Base-by-base conservation (phyloP, 2,113 vertebrate genomes). In the Leptosomus discolor region DNA sequence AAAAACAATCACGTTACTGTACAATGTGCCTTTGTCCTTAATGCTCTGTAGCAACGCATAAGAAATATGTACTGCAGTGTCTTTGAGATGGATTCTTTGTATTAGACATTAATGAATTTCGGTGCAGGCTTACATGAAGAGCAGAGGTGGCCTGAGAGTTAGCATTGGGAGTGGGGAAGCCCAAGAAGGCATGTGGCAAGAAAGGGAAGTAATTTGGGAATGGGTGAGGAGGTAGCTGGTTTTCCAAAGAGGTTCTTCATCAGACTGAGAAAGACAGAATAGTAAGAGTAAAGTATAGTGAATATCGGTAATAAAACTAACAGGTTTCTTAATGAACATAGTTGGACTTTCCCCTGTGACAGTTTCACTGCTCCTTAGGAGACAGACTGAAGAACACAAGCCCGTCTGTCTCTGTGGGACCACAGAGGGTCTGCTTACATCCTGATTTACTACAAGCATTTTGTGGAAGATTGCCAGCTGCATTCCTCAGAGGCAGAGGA, bases 11-110 rank as follows among this genome's bases (percentile, higher is more conserved):
- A 77, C 2, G 3, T 76, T 95, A 76, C 50, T 79, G 41, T 87
- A 91, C 69, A 91, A 82, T 71, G 57, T 76, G 36, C 48, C 69
- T 94, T 96, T 95, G 56, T 82, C 81, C 57, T 65, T 73, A 94
- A 80, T 50, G 15, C 29, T 65, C 54, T 94, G 65, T 82, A 85
- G 45, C 12, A 76, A 73, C 30, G 30, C 65, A 18, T 36, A 45
- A 81, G 70, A 91, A 91, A 68, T 2, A 6, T 26, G 41, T 78
- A 64, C n/a, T 91, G 29, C 2, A 1, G 23, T 65, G 51, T 93
- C 46, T 96, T 68, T 69, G 70, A 80, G 82, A 54, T 53, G 36
- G 17, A 53, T 71, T 75, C 20, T 68, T 95, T 87, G 17, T 89
- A n/a, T 37, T 34, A 46, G 50, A 54, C 11, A 26, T 24, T 76